Evolutionary conservation across 2,888 invertebrate species (phyloP), one percentile per base, ranked within the genome.

Genomic region (Caenorhabditis japonica): DNA sequence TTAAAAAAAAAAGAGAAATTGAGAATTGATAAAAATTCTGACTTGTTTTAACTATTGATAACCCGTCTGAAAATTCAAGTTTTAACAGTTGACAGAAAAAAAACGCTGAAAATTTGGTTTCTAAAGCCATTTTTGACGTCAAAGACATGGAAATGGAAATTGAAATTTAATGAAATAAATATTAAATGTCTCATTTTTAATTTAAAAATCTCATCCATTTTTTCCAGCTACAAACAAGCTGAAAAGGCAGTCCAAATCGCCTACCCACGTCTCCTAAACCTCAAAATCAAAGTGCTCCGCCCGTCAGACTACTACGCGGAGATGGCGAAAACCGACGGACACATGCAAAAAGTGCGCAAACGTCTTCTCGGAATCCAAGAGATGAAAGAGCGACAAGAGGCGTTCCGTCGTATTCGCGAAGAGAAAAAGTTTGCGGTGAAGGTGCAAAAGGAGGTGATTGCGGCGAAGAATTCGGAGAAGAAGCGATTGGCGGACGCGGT

Each of bases 271-370:
- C 89, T 99, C 8, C 93, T 94, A 72, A 91, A 92, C 12, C 46
- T 75, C 36, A 62, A 68, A 1, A 76, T 78, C 43, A 78, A 77
- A 53, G 80, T 80, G 0, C 92, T 92, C 85, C 91, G 93, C 89
- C 99, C 99, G 0, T 93, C 94, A 61, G 97, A 97, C 89, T 99
- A 95, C 88, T 97, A 96, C 89, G 99, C 97, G 0, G 94, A 99
- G 90, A 99, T 99, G 99, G 95, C 94, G 0, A 99, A 99, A 89
- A 91, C 94, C 13, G 99, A 99, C 89, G 92, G 92, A 33, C 99
- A 99, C 85, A 99, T 99, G 99, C 94, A 95, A 85, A 96, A 95
- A 89, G 80, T 84, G 2, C 81, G 83, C n/a, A 80, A 79, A 60
- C 71, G 81, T 39, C 70, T 85, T 47, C 61, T 81, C 62, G 76